Evolutionary conservation across 2,797 vertebrate genomes (phyloP), one percentile per base, ranked within the genome.

Genomic region (Tarsius wallacei): DNA sequence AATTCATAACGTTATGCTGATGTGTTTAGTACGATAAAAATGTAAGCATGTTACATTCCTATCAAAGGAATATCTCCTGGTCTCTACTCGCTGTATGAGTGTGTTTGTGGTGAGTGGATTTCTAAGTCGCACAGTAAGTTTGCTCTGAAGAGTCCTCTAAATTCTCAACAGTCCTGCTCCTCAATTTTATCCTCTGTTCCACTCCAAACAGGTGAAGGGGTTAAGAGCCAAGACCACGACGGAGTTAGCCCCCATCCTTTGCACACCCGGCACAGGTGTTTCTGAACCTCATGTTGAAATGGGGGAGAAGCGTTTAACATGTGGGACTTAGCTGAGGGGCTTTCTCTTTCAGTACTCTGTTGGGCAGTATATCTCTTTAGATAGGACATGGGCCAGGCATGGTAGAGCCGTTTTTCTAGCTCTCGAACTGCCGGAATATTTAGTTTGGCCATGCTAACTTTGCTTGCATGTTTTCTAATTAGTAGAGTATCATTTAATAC

Each of bases 391-490:
- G 9, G 6, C 1, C 16, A 57, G 28, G 12, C 47, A 70, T 76
- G 59, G 59, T 80, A 47, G 21, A 19, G 33, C 4, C 16, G 31
- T n/a, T 78, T 77, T 36, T 24, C 64, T 15, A n/a, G 51, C 70
- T 84, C 36, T 64, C 83, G 59, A 71, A 53, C 31, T 36, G 13
- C 8, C 53, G 5, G 14, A 42, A 2, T 31, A 5, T 80, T 90
- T 49, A 59, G 19, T 36, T 77, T 70, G 68, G 28, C 42, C 14
- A 2, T 11, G 33, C 10, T 66, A 17, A 70, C 36, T 36, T 59
- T 61, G 28, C 71, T 71, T 78, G 13, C 33, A n/a, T 81, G 12
- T 47, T 77, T 96, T 90, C 86, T 91, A 33, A 47, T 86, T 86
- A 86, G 57, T 59, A 59, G 13, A 83, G 24, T 59, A 53, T 47